Evolutionary conservation across 2,888 invertebrate genomes (phyloP), one percentile per base, ranked within the genome.

Genomic region (Blastobasis adustella): DNA sequence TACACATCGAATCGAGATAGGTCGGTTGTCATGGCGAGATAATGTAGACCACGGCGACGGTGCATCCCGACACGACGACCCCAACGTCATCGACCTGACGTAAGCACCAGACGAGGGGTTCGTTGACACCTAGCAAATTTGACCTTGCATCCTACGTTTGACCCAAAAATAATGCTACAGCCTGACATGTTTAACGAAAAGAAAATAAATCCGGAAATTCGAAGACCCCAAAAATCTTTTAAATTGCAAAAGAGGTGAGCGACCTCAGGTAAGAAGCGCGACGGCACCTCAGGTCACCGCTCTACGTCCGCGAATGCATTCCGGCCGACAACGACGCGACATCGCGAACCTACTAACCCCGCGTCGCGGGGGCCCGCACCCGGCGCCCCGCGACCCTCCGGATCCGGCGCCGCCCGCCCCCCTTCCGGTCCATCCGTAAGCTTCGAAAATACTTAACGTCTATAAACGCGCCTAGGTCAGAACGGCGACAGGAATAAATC

Each of bases 341-440:
- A 82, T 83, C 80, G 85, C 86, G 87, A 84, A 85, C 86, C 86
- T 84, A 86, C 86, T 87, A 86, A 85, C 87, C 85, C 87, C 84
- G 85, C 85, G 77, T 78, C 67, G 80, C 80, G 80, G 83, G 84
- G 84, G 83, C 79, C 76, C 79, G 79, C 81, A 84, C 79, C 76
- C 80, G 78, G 82, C 83, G 75, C 82, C 85, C 85, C 83, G 81
- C 85, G 69, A 81, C 83, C 86, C 85, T 80, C 80, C 76, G 77
- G 77, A 80, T 75, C 79, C 81, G 77, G 68, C 79, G 68, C 71
- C 72, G 64, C 66, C 67, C 66, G 47, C 62, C 65, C 76, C 79
- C 74, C 76, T 77, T 79, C 82, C 82, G 80, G 82, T 79, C 82
- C 81, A 79, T 79, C 79, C 79, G 74, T 84, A 83, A 85, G 85